Evolutionary conservation across 2,113 vertebrate genomes (phyloP).

Genomic region (Dissostichus mawsoni): DNA sequence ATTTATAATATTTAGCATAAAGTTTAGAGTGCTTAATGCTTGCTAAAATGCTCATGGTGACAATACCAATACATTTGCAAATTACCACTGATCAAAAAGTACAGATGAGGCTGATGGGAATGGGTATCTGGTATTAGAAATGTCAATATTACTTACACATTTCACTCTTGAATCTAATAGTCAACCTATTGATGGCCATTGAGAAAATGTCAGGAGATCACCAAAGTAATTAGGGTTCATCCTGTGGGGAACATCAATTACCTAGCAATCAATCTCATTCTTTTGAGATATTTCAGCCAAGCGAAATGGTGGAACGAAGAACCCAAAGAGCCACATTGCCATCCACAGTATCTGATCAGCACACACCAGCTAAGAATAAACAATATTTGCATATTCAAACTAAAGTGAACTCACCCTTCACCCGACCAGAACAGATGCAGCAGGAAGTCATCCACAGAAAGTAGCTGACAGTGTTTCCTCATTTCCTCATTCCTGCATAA

Average conservation of each 20-base stretch:
- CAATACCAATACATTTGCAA: neutral
- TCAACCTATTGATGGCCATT: too few relatives aligned
- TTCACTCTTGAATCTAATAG: too few relatives aligned
- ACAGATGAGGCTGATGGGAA: too few relatives aligned
- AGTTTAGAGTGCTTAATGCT: neutral
- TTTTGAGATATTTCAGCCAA: neutral
- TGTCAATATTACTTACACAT: too few relatives aligned
- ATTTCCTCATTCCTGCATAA: slow-evolving; percentile 61
- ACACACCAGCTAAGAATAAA: neutral
- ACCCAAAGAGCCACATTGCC: neutral
- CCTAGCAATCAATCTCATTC: neutral
- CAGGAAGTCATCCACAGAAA: slow-evolving; percentile 27
- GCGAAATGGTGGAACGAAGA: neutral
- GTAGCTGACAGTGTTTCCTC: slow-evolving; percentile 56
- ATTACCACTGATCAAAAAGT: too few relatives aligned
- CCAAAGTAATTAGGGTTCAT: neutral
- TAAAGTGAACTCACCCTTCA: slow-evolving; percentile 5
- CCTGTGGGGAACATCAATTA: neutral
- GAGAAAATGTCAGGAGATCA: neutral
- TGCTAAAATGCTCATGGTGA: neutral
- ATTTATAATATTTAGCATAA: neutral
- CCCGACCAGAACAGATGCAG: neutral
- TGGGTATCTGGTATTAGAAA: too few relatives aligned
- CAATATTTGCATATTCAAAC: neutral
- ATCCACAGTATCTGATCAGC: neutral